These are phyloP conservation scores for Lepus townsendii DNA, from an alignment of 2,797 vertebrate genomes.

Conservation along the genomic window DNA sequence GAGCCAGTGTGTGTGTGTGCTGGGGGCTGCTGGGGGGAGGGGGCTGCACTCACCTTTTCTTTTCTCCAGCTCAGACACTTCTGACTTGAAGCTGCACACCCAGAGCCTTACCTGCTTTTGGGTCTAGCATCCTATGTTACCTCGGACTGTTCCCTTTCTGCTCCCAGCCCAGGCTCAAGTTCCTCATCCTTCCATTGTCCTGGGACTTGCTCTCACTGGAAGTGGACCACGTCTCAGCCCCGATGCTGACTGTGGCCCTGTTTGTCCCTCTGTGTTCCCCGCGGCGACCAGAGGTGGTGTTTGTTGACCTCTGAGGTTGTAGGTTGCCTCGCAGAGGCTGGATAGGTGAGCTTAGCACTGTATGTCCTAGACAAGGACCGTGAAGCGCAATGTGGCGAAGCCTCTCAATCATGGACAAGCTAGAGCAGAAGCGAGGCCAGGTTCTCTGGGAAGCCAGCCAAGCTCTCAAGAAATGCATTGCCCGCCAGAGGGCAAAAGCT, in stretches of 20 bases:
- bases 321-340: background rate
- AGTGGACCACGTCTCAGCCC: background rate
- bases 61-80: background rate
- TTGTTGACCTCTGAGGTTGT: background rate
- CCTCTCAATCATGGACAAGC: background rate
- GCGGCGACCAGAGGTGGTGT: background rate
- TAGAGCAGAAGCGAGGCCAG: background rate
- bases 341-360: background rate
- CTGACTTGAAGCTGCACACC: background rate
- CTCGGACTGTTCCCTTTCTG: background rate
- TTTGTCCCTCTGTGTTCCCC: background rate
- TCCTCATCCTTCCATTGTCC: background rate
- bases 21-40: too few relatives aligned
- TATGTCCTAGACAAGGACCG: background rate
- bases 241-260: background rate
- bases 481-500: too few relatives aligned
- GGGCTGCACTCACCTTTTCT: accelerated
- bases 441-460: background rate
- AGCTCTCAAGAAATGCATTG: background rate
- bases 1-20: background rate
- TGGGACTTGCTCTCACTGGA: background rate
- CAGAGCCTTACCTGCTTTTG: background rate
- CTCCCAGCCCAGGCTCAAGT: background rate
- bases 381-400: background rate
- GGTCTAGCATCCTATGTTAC: background rate